Evolutionary conservation across 2,797 vertebrate species (phyloP).

Genomic region (Nannoperca australis): DNA sequence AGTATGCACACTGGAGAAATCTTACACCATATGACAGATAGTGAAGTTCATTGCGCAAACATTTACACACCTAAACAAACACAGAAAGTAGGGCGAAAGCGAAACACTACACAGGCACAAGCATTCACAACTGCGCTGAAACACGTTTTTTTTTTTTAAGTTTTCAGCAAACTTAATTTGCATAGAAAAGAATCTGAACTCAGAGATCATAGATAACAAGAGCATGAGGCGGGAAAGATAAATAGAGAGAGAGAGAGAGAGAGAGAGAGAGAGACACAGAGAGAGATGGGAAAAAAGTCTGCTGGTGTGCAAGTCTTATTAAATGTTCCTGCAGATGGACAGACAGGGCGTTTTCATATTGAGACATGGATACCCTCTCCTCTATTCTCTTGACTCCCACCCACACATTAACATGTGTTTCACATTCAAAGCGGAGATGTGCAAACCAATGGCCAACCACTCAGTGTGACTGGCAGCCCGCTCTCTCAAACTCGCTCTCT

Average conservation of each 20-base stretch:
- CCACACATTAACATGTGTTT: conserved; percentile 89
- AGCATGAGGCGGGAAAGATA: conserved; percentile 50
- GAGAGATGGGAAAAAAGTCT: conserved; percentile 72
- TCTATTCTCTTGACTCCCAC: conserved; percentile 86
- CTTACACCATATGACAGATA: conserved; percentile 50
- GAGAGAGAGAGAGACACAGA: conserved; percentile 51
- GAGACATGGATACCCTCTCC: conserved; percentile 88
- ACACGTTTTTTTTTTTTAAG: conserved; percentile 6
- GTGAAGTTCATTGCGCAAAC: conserved; percentile 53
- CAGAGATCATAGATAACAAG: conserved; percentile 74
- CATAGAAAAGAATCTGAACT: conserved; percentile 64
- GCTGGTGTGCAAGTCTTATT: conserved; percentile 78
- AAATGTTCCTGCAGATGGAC: conserved; percentile 87
- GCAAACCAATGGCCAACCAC: conserved; percentile 82
- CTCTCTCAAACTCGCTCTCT: conserved; percentile 43
- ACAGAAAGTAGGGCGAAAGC: conserved; percentile 25
- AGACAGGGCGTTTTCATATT: conserved; percentile 86
- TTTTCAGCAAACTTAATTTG: conserved; percentile 64
- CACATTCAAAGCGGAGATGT: conserved; percentile 86
- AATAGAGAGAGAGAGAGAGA: conserved; percentile 53
- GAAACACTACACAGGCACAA: conserved; percentile 61
- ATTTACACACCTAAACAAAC: conserved; percentile 75
- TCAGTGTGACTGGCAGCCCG: conserved; percentile 76
- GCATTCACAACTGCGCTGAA: conserved; percentile 37
- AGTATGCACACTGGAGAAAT: conserved; percentile 24